These are phyloP conservation scores for Encarsia formosa DNA, from an alignment of 2,888 invertebrate genomes.

Conservation along the genomic window DNA sequence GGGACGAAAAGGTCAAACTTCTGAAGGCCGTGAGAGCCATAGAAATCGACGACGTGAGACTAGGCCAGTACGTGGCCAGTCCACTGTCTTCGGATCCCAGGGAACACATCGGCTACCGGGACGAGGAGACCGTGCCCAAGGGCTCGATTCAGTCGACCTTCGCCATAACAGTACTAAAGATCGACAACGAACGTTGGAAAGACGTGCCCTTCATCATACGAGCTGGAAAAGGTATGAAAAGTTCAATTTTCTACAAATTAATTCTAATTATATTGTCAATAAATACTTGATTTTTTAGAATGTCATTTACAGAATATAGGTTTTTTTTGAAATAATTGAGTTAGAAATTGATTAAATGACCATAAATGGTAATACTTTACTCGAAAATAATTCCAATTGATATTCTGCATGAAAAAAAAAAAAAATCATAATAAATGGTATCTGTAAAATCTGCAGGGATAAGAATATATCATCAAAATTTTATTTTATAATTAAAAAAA, in stretches of 20 bases:
- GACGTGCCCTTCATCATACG: slow-evolving; percentile 22
- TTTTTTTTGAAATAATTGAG: too few relatives aligned
- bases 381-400: not conserved
- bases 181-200: slow-evolving; percentile 16
- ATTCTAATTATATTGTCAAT: not conserved
- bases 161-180: slow-evolving; percentile 15
- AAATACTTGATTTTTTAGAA: not conserved
- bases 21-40: slow-evolving; percentile 6
- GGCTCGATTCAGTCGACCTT: slow-evolving; percentile 13
- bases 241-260: not conserved
- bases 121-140: slow-evolving; percentile 8
- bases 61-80: slow-evolving; percentile 21
- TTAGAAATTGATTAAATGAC: too few relatives aligned
- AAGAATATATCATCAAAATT: too few relatives aligned
- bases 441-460: too few relatives aligned
- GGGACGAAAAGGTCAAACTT: slow-evolving; percentile 17
- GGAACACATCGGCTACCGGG: slow-evolving; percentile 10
- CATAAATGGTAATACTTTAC: too few relatives aligned
- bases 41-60: slow-evolving; percentile 8
- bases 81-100: slow-evolving; percentile 10
- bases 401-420: too few relatives aligned
- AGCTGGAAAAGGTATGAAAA: slow-evolving; percentile 25
- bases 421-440: too few relatives aligned
- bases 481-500: too few relatives aligned
- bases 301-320: too few relatives aligned